Conservation (phyloP, 2,113 vertebrate genomes). For the Nyctibius bracteatus region DNA sequence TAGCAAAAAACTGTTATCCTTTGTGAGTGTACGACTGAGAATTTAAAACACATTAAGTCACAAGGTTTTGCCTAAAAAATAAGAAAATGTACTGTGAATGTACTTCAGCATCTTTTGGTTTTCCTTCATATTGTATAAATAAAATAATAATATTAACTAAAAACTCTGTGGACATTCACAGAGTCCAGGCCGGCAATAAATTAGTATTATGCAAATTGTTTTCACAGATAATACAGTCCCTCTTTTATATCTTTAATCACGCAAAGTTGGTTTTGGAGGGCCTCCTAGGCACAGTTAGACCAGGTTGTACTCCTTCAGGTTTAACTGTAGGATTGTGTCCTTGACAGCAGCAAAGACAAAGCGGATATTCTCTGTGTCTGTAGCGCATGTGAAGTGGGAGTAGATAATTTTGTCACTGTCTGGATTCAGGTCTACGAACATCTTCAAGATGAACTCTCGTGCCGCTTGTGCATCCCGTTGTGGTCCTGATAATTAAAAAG, state of each 20-base stretch:
- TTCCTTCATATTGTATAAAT: constrained; percentile 80
- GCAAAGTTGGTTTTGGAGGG: constrained; percentile 39
- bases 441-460: constrained; percentile 91
- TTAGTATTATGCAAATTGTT: constrained; percentile 84
- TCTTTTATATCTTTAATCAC: constrained; percentile 64
- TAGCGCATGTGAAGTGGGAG: constrained; percentile 93
- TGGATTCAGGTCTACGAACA: constrained; percentile 94
- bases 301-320: constrained; percentile 85
- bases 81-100: constrained; percentile 75
- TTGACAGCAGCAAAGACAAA: constrained; percentile 91
- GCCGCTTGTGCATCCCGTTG: constrained; percentile 87
- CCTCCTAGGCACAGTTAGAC: constrained; percentile 18
- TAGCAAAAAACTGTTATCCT: constrained; percentile 47
- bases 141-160: constrained; percentile 84
- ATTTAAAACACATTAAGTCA: constrained; percentile 72
- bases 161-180: constrained; percentile 70
- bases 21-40: constrained; percentile 69
- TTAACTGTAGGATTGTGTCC: constrained; percentile 89
- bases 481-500: constrained; percentile 74
- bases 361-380: constrained; percentile 91
- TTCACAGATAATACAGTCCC: constrained; percentile 81
- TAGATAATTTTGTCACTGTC: constrained; percentile 93
- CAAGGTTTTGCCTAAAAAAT: constrained; percentile 76
- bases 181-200: constrained; percentile 87
- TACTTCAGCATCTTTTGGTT: constrained; percentile 74